Base-by-base conservation (phyloP, 2,888 invertebrate genomes). In the Caenorhabditis sp. region DNA sequence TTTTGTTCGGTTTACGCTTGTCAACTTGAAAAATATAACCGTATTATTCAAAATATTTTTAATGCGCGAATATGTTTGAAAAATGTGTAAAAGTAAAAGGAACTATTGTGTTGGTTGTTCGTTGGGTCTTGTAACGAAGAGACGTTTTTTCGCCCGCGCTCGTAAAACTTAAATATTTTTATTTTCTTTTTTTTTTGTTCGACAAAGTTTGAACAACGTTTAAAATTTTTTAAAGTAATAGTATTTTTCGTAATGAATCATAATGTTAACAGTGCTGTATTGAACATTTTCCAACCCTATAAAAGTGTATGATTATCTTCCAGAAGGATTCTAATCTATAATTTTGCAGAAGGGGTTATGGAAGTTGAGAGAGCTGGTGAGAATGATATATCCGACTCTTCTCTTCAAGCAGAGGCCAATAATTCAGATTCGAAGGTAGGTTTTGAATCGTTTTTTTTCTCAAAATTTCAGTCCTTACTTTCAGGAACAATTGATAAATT, bases 341-440 rank as follows among this genome's bases (percentile, higher is more conserved):
- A 5, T 10, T 56, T 14, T 21, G 14, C n/a, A 25, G 56, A 56
- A 52, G 8, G 3, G 14, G 56, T 17, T 26, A 27, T 26, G 26
- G 23, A 56, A 23, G 27, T 23, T 23, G 20, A 4, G 20, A 31
- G 10, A 31, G 10, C 5, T 31, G 4, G 31, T 31, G 64, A 65
- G 7, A 59, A 56, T 7, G 57, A 26, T 21, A 61, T 65, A 31
- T 73, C 73, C 10, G 65, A 65, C 21, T 73, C 69, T 0, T 73
- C 73, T 8, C 1, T 63, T 12, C 4, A 17, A 1, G 69, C 60
- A 1, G 73, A 73, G 49, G 50, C 63, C 0, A 7, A 65, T 0
- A 63, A 23, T 5, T 66, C 69, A 0, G 73, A 69, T 36, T 69
- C 73, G 0, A 59, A 59, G 20, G 73, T 69, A 7, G 62, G 36